A percentile compares a stretch with the other conserved stretches of the same genome.
phyloP scores from a whole-genome alignment of 2,888 invertebrate genomes.

The Eupithecia vulgata region DNA sequence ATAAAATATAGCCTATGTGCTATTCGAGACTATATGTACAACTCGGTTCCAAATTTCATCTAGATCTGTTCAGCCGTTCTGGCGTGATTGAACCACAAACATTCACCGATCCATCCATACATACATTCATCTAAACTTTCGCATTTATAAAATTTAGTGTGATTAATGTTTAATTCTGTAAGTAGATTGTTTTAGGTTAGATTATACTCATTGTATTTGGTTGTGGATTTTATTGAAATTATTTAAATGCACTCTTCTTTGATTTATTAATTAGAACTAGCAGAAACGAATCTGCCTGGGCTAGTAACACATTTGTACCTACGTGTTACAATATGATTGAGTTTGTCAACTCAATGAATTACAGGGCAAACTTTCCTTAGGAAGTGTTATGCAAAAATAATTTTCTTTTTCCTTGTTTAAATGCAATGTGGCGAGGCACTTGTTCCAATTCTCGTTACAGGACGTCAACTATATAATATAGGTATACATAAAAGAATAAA shows the following conservation, averaged over 20 bases:
- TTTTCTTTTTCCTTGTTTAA: background rate
- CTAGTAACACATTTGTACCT: background rate
- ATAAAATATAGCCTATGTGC: too few relatives aligned
- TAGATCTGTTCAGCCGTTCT: too few relatives aligned
- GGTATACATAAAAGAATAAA: background rate
- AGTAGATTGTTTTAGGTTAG: background rate
- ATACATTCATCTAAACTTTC: too few relatives aligned
- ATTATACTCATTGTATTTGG: background rate
- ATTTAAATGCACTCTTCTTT: background rate
- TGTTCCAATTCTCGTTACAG: background rate
- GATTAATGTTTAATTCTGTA: background rate
- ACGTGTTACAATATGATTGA: background rate
- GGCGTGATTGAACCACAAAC: too few relatives aligned
- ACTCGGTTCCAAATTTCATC: too few relatives aligned
- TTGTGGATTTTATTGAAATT: background rate
- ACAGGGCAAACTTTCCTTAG: background rate
- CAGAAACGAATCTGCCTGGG: background rate
- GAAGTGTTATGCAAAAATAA: background rate
- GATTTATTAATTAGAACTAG: background rate
- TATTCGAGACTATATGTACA: too few relatives aligned
- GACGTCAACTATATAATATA: background rate
- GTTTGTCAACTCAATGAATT: background rate
- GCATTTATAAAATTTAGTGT: too few relatives aligned
- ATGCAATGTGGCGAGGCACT: background rate
- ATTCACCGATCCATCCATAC: too few relatives aligned